Evolutionary conservation across 2,888 invertebrate species (phyloP).

Genomic region (Pyrocoelia pectoralis): DNA sequence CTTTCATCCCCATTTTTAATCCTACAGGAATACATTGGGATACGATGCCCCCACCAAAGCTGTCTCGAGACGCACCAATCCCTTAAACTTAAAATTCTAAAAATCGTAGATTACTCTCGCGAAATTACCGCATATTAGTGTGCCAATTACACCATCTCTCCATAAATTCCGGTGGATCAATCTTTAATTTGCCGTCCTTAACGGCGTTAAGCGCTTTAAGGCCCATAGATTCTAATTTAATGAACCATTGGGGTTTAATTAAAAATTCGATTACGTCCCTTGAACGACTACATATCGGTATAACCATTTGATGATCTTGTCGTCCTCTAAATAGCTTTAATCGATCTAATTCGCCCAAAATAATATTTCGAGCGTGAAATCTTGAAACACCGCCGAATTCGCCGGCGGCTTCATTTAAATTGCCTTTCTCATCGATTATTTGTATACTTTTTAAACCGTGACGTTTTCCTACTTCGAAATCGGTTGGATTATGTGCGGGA

Average conservation of each 20-base stretch:
- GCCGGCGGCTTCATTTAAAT: slow-evolving; percentile 81
- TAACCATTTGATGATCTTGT: slow-evolving; percentile 93
- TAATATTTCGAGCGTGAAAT: slow-evolving; percentile 86
- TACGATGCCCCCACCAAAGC: slow-evolving; percentile 99
- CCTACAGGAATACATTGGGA: slow-evolving; percentile 81
- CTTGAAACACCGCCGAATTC: slow-evolving; percentile 82
- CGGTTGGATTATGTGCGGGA: slow-evolving; percentile 96
- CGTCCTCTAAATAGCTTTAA: slow-evolving; percentile 60
- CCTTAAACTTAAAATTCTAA: slow-evolving; percentile 51
- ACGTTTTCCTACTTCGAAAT: slow-evolving; percentile 94
- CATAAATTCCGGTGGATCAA: slow-evolving; percentile 89
- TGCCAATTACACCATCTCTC: slow-evolving; percentile 98
- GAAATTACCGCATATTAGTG: slow-evolving; percentile 78
- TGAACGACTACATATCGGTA: slow-evolving; percentile 94
- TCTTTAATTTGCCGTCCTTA: slow-evolving; percentile 79
- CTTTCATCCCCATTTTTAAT: slow-evolving; percentile 35
- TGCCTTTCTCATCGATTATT: slow-evolving; percentile 92
- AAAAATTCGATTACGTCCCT: slow-evolving; percentile 98
- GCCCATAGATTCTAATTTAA: slow-evolving; percentile 92
- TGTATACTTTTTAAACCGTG: slow-evolving; percentile 87
- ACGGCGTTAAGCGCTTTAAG: slow-evolving; percentile 83
- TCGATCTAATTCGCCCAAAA: slow-evolving; percentile 78
- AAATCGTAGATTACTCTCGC: neutral
- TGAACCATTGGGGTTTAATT: slow-evolving; percentile 97
- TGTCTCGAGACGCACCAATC: slow-evolving; percentile 99